phyloP scores from a whole-genome alignment of 2,113 vertebrate species.

The Piaya cayana region DNA sequence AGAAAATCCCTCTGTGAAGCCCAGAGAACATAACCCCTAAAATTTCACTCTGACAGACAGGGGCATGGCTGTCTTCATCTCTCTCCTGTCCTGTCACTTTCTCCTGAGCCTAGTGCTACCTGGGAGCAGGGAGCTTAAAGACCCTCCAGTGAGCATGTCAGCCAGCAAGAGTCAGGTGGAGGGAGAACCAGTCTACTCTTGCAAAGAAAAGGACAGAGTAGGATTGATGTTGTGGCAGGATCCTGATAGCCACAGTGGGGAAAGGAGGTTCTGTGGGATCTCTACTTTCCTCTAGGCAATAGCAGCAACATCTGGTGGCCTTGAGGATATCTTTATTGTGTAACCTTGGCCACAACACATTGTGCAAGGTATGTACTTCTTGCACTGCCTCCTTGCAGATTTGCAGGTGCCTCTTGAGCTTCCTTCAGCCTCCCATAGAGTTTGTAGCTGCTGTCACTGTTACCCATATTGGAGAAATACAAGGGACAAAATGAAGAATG shows the following conservation, averaged over 20 bases:
- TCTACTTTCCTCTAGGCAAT: neutral
- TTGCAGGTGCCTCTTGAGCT: neutral
- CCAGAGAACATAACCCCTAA: fast-evolving
- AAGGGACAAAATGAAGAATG: neutral
- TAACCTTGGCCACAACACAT: fast-evolving
- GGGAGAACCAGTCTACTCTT: neutral
- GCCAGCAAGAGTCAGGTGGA: neutral
- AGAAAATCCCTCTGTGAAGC: neutral
- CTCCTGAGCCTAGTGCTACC: neutral
- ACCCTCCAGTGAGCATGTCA: neutral
- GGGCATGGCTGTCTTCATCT: neutral
- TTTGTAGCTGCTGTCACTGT: neutral
- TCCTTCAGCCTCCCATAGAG: neutral
- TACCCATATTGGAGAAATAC: neutral
- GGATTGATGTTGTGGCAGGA: neutral
- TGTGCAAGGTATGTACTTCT: neutral
- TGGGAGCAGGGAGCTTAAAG: neutral
- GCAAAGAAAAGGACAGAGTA: neutral
- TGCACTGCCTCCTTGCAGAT: neutral
- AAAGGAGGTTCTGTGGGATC: neutral
- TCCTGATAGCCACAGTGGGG: neutral
- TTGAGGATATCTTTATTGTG: neutral
- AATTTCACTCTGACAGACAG: neutral
- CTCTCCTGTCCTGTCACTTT: neutral
- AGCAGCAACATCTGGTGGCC: neutral